Conservation (phyloP, 2,113 vertebrate genomes). For the Balaeniceps rex region DNA sequence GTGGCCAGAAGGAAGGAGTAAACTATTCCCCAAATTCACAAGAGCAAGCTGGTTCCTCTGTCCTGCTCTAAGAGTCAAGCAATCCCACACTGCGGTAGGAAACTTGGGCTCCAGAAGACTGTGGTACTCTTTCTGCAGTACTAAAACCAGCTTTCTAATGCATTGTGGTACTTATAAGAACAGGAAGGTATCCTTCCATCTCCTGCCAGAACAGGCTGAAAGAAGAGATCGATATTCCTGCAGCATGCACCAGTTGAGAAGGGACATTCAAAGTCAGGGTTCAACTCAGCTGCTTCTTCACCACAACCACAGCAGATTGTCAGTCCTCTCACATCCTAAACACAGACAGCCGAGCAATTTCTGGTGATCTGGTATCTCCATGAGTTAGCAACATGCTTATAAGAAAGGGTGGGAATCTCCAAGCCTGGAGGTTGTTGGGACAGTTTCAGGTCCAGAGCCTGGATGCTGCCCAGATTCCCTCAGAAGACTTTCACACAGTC, state of each 20-base stretch:
- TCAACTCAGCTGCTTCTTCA: neutral
- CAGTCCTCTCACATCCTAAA: neutral
- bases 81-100: neutral
- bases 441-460: neutral
- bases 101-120: neutral
- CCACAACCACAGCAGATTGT: neutral
- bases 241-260: neutral
- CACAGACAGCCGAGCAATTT: neutral
- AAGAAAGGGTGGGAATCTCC: neutral
- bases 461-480: neutral
- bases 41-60: neutral
- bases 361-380: neutral
- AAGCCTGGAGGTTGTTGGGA: neutral
- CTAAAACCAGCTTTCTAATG: neutral
- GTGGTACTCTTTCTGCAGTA: neutral
- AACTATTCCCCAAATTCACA: neutral
- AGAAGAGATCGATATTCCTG: neutral
- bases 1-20: neutral
- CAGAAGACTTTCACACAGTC: neutral
- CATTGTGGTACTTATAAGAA: neutral
- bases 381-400: neutral
- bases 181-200: neutral
- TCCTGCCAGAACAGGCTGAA: neutral
- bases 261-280: neutral
- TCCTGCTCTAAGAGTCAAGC: neutral